Base-by-base conservation (phyloP, 2,797 vertebrate species). In the Leucoraja ocellata region DNA sequence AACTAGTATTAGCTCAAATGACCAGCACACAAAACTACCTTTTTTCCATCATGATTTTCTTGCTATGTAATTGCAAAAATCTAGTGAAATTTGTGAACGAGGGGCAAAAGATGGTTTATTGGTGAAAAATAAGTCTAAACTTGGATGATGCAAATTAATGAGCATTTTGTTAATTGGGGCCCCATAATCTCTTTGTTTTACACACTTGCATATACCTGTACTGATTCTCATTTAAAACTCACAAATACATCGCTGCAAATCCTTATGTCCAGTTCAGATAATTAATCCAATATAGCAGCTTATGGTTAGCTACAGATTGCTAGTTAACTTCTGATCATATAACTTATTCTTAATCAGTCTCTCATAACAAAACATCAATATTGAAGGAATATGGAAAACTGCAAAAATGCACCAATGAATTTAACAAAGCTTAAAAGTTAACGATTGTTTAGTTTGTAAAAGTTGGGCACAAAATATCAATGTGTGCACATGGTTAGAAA, bases 1-100 rank as follows among this genome's bases (percentile, higher is more conserved):
- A 92, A 92, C 90, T 76, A 92, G 71, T 23, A n/a, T 32, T 68
- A 88, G n/a, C 63, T 68, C n/a, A 76, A 92, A 92, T 92, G 36
- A 92, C 39, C 76, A 46, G 46, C 36, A 76, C 13, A 7, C 71
- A 28, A 92, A 14, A 25, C 18, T 91, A 74, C 39, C 54, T 18
- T 91, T 91, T 76, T 92, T 76, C 36, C 90, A 76, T 54, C 23
- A 54, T 39, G 58, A 92, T 92, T 76, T 92, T 68, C 32, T 91
- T 1, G 63, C 6, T 11, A 16, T 68, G 46, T n/a, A 21, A 76
- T 28, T 88, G 16, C 84, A 68, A 36, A 36, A 65, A 7, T 88
- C 61, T 68, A 14, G 71, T 54, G 13, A 74, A 76, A 39, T 11
- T 14, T 73, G 1, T 39, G 36, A 73, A 92, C 39, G 1, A n/a